These are phyloP conservation scores for Circaetus cinerascens DNA, from an alignment of 2,113 vertebrate genomes.

Conservation along the genomic window DNA sequence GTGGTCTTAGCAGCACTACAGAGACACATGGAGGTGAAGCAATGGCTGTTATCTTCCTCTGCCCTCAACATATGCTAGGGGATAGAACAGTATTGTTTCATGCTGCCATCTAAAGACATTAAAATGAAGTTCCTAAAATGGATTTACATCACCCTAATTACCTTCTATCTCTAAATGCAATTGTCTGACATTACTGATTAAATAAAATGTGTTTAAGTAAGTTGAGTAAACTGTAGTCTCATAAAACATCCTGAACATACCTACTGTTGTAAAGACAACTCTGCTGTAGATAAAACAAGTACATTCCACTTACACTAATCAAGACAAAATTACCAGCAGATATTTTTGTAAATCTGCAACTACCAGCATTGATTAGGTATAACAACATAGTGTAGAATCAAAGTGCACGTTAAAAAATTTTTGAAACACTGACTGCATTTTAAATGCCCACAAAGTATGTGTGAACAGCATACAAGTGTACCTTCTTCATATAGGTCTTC, in stretches of 20 bases:
- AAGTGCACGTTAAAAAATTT: not conserved
- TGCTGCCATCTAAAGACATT: not conserved
- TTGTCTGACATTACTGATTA: not conserved
- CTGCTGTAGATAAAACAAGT: not conserved
- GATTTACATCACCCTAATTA: not conserved
- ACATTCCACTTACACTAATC: not conserved
- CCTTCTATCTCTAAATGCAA: not conserved
- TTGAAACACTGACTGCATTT: not conserved
- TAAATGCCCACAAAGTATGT: not conserved
- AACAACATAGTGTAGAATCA: not conserved
- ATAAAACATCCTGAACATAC: not conserved
- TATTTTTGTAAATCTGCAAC: not conserved
- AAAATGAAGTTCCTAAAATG: not conserved
- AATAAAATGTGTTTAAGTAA: not conserved
- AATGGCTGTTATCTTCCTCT: not conserved
- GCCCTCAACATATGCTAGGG: not conserved
- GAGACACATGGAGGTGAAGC: not conserved
- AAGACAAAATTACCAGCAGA: constrained; percentile 8
- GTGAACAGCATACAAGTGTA: constrained; percentile 21
- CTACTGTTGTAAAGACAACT: not conserved
- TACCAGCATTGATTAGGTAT: not conserved
- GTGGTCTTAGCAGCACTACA: not conserved
- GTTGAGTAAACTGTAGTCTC: not conserved
- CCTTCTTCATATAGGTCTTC: constrained; percentile 95
- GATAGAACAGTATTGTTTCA: not conserved